A percentile compares a stretch with the other conserved stretches of the same genome.
Conservation (phyloP, 1,140 invertebrate species). For the Teleogryllus occipitalis region DNA sequence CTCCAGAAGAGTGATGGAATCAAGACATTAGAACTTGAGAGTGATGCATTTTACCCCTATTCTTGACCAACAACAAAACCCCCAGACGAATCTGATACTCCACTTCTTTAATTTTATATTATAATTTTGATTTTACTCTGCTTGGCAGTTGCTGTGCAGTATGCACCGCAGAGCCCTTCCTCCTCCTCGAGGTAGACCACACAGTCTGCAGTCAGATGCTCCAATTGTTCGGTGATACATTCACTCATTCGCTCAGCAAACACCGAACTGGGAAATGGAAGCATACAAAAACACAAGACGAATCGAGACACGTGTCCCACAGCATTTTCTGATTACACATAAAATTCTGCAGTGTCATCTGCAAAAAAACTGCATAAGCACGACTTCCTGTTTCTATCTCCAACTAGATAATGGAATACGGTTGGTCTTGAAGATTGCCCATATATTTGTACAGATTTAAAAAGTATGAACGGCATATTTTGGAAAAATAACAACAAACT, state of each 20-base stretch:
- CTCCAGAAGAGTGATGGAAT: no score
- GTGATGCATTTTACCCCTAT: no score
- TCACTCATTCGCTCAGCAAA: constrained; percentile 17
- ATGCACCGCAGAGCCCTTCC: not conserved
- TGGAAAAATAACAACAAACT: no score
- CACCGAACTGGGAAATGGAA: constrained; percentile 18
- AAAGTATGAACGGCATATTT: no score
- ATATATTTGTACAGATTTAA: no score
- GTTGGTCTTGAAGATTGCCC: no score
- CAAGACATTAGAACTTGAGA: no score
- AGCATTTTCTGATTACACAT: not conserved
- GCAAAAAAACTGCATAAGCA: not conserved
- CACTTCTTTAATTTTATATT: constrained; percentile 13
- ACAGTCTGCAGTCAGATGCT: constrained; percentile 9
- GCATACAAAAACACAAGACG: constrained; percentile 17
- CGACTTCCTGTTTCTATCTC: no score
- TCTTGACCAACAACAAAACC: no score
- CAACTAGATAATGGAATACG: no score
- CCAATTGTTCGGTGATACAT: constrained; percentile 2
- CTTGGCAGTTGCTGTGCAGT: constrained; percentile 10
- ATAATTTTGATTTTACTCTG: constrained; percentile 17
- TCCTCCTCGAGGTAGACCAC: constrained; percentile 6
- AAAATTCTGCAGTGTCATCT: not conserved
- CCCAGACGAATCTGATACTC: constrained; percentile 6
- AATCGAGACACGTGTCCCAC: constrained; percentile 13